Evolutionary conservation across 1,140 invertebrate genomes (phyloP).

Genomic region (Eufriesea mexicana): DNA sequence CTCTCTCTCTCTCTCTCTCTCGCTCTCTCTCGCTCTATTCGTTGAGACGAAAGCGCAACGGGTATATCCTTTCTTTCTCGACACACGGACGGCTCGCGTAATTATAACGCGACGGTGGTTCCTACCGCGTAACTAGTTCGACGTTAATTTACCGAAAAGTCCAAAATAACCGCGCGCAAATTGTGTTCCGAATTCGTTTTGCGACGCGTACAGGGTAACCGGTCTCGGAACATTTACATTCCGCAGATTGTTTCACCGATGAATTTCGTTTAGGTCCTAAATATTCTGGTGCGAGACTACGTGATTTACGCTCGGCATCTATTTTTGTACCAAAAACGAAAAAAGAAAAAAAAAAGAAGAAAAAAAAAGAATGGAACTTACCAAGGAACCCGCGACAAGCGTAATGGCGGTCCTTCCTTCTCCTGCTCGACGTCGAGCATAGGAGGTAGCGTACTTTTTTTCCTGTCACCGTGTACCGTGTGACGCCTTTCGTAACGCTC

Average conservation of each 20-base stretch:
- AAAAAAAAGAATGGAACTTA: slow-evolving; percentile 11
- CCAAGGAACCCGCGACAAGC: not conserved
- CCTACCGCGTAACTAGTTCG: too few relatives aligned
- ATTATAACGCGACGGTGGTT: not conserved
- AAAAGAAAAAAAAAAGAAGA: not conserved
- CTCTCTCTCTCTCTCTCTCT: too few relatives aligned
- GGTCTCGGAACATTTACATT: slow-evolving; percentile 9
- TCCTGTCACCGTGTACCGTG: not conserved
- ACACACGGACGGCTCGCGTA: not conserved
- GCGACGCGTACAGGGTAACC: not conserved
- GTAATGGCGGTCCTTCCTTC: not conserved
- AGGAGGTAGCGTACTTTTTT: not conserved
- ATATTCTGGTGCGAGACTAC: slow-evolving; percentile 62
- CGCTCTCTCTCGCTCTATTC: not conserved
- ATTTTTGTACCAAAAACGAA: slow-evolving; percentile 75
- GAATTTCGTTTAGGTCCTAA: slow-evolving; percentile 50
- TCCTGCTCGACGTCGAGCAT: slow-evolving; percentile 13
- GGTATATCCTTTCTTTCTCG: not conserved
- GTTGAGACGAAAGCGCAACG: not conserved
- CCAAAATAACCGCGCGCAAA: not conserved
- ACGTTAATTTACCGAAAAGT: not conserved
- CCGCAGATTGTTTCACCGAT: not conserved
- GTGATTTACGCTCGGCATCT: slow-evolving; percentile 71
- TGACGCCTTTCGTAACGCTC: slow-evolving; percentile 35
- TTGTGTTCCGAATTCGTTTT: not conserved